These are phyloP conservation scores for Mesodorylaimus sp. DNA, from an alignment of 2,888 invertebrate genomes.

Conservation along the genomic window DNA sequence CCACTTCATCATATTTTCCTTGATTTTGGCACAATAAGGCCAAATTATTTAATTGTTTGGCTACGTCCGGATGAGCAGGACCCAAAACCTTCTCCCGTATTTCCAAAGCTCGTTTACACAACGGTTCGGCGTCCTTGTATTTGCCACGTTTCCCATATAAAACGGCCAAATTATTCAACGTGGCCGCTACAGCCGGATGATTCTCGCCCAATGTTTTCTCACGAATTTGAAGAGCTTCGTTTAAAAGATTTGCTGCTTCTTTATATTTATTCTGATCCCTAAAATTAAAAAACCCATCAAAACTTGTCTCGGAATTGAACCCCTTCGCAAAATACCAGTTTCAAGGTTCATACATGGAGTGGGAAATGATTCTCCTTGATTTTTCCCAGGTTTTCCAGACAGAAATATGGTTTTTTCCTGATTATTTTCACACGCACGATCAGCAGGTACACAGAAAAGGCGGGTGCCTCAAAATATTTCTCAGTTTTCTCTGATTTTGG, in stretches of 20 bases:
- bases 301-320: too few relatives aligned
- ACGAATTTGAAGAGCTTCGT: constrained; percentile 88
- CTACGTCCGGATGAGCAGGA: constrained; percentile 95
- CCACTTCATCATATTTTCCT: constrained; percentile 90
- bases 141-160: constrained; percentile 94
- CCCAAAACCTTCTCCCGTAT: constrained; percentile 95
- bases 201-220: constrained; percentile 97
- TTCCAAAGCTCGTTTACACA: constrained; percentile 91
- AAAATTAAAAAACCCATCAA: constrained; percentile 25
- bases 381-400: too few relatives aligned
- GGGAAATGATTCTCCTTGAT: too few relatives aligned
- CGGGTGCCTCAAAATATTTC: too few relatives aligned
- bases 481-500: too few relatives aligned
- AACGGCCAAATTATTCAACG: constrained; percentile 92
- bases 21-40: constrained; percentile 96
- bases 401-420: too few relatives aligned
- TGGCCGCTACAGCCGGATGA: constrained; percentile 98
- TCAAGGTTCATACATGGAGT: too few relatives aligned
- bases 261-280: constrained; percentile 99
- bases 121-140: constrained; percentile 96
- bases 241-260: constrained; percentile 90
- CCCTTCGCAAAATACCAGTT: too few relatives aligned
- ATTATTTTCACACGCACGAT: too few relatives aligned
- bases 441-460: too few relatives aligned
- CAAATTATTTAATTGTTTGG: constrained; percentile 94